phyloP scores from a whole-genome alignment of 2,113 vertebrate species.

The Gasterosteus nipponicus region DNA sequence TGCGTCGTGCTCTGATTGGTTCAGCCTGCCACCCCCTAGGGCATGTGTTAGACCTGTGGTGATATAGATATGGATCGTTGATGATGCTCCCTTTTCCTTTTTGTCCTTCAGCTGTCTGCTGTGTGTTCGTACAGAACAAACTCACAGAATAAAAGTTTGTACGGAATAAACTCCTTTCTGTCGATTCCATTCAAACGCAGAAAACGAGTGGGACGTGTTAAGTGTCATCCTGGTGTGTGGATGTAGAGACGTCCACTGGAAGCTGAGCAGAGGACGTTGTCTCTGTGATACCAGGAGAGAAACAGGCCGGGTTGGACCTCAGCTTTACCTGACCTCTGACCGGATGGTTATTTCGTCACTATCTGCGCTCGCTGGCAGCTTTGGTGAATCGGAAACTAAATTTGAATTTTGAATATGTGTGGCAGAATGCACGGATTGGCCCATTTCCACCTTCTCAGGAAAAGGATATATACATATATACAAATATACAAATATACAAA shows the following conservation, averaged over 20 bases:
- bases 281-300: conserved; percentile 28
- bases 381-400: neutral
- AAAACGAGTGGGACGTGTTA: conserved; percentile 9
- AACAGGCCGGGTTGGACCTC: conserved; percentile 21
- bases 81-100: conserved; percentile 31
- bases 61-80: conserved; percentile 63
- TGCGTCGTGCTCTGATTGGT: conserved; percentile 67
- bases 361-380: neutral
- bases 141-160: neutral
- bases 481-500: too few species aligned
- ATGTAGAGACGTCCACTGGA: conserved; percentile 15
- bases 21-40: conserved; percentile 35
- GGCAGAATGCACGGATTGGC: too few species aligned
- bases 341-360: neutral
- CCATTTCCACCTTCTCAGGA: too few species aligned
- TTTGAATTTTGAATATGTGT: neutral
- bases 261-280: conserved; percentile 18
- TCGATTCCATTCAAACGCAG: conserved; percentile 12
- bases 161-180: neutral
- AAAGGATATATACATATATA: too few species aligned
- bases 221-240: conserved; percentile 11
- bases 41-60: conserved; percentile 44
- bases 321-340: conserved; percentile 25
- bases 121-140: neutral
- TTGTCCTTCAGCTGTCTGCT: conserved; percentile 12